phyloP scores from a whole-genome alignment of 2,888 invertebrate genomes.

The Phyllotreta cruciferae region DNA sequence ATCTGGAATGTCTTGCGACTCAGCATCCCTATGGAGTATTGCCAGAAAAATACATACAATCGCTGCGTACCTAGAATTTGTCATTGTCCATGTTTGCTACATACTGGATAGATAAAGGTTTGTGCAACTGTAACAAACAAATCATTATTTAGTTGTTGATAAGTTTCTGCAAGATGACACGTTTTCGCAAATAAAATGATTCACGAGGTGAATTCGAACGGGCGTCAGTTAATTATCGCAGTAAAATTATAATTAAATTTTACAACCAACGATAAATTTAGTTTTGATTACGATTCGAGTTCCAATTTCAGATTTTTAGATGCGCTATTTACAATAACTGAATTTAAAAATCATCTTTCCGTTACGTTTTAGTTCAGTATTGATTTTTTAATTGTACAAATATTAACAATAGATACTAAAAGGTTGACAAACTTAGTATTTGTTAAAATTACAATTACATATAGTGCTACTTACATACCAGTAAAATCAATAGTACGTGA shows the following conservation, averaged over 20 bases:
- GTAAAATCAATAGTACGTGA: slow-evolving; percentile 18
- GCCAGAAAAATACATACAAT: slow-evolving; percentile 2
- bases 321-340: background rate
- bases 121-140: slow-evolving; percentile 12
- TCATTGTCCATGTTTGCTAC: slow-evolving; percentile 29
- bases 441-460: background rate
- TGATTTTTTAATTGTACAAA: slow-evolving; percentile 5
- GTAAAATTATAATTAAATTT: background rate
- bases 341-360: background rate
- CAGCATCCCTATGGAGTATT: background rate
- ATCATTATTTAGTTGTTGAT: background rate
- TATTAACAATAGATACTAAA: slow-evolving; percentile 6
- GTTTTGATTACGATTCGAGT: background rate
- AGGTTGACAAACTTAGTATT: slow-evolving; percentile 7
- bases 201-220: background rate
- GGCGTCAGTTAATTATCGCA: background rate
- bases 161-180: background rate
- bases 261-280: background rate
- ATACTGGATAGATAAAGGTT: slow-evolving; percentile 5
- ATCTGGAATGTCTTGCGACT: slow-evolving; percentile 48
- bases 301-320: too few relatives aligned
- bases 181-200: background rate
- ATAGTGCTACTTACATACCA: slow-evolving; percentile 16
- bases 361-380: too few relatives aligned
- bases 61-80: slow-evolving; percentile 10